A percentile compares a stretch with the other conserved stretches of the same genome.
phyloP scores from a whole-genome alignment of 2,797 vertebrate genomes.

The Heterohyrax brucei region DNA sequence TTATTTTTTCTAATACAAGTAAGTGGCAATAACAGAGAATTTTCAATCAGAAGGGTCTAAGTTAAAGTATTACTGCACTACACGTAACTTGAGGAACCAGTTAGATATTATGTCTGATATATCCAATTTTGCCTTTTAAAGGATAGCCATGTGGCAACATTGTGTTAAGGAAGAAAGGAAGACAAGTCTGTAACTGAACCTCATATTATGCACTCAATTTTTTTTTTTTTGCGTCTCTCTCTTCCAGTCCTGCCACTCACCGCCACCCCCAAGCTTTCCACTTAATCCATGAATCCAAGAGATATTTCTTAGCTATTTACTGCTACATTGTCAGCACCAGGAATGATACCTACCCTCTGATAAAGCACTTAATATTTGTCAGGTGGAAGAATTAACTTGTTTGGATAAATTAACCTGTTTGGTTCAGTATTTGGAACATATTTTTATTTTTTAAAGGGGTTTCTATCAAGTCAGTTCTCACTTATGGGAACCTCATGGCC shows the following conservation, averaged over 20 bases:
- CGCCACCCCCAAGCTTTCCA: neutral
- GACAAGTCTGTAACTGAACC: neutral
- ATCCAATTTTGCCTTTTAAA: neutral
- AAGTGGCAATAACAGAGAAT: neutral
- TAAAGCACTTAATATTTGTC: constrained; percentile 12
- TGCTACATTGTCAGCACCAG: neutral
- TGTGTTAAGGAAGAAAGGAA: constrained; percentile 36
- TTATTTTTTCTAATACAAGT: constrained; percentile 10
- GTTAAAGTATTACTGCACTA: neutral
- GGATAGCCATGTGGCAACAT: neutral
- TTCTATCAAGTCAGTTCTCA: neutral
- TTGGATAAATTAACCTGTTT: constrained; percentile 28
- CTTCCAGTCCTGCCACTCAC: neutral
- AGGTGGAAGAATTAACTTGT: neutral
- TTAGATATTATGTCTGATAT: neutral
- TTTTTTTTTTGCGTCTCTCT: constrained; percentile 2
- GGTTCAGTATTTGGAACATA: constrained; percentile 34
- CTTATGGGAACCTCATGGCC: neutral
- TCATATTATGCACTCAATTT: neutral
- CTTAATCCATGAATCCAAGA: neutral
- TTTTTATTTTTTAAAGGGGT: neutral
- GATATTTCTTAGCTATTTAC: neutral
- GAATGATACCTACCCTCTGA: neutral
- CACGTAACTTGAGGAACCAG: neutral
- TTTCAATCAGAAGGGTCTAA: neutral